Evolutionary conservation across 1,140 invertebrate species (phyloP).

Genomic region (Mycetomoellerius zeteki): DNA sequence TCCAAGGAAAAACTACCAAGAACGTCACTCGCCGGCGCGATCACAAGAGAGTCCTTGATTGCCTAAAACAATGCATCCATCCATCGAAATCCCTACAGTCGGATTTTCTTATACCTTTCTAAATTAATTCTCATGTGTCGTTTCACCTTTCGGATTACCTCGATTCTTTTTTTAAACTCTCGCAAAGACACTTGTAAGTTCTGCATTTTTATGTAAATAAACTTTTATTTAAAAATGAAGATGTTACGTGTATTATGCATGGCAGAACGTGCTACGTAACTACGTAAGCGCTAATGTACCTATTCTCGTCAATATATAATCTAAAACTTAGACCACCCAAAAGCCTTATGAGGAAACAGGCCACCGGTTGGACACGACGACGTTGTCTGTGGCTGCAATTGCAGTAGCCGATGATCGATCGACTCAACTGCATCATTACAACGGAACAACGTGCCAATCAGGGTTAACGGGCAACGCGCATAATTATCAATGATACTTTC

Average conservation of each 20-base stretch:
- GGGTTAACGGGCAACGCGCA: conserved; percentile 60
- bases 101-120: not conserved
- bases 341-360: conserved; percentile 32
- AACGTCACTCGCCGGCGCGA: conserved; percentile 65
- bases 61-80: conserved; percentile 42
- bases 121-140: not conserved
- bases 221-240: not conserved
- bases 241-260: conserved; percentile 1
- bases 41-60: conserved; percentile 62
- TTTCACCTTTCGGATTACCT: not conserved
- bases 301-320: not conserved
- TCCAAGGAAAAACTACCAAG: conserved; percentile 58
- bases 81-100: not conserved
- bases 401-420: conserved; percentile 64
- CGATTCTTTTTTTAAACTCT: not conserved
- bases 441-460: conserved; percentile 69
- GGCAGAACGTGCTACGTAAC: not conserved
- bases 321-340: conserved; percentile 1
- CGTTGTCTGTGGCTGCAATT: conserved; percentile 54
- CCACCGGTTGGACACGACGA: conserved; percentile 13
- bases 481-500: conserved; percentile 68
- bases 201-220: not conserved
- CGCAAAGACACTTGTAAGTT: not conserved
- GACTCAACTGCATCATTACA: conserved; percentile 66
- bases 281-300: not conserved